phyloP scores from a whole-genome alignment of 1,140 invertebrate genomes.

The Drosophila fuyamai region DNA sequence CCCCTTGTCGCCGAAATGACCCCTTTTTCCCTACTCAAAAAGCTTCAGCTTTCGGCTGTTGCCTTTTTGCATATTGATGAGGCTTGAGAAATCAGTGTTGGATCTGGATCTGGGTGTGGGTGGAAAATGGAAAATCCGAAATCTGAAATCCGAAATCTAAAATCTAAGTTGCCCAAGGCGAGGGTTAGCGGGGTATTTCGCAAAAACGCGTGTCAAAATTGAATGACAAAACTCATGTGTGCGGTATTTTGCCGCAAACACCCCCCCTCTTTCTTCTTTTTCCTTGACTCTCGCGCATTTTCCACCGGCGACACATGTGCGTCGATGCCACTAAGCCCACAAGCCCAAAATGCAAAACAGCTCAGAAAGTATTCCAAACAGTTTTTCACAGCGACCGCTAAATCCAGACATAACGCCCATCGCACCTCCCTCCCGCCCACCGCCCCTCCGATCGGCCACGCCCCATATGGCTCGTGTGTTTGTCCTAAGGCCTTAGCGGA shows the following conservation, averaged over 20 bases:
- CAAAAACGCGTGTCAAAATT: constrained; percentile 66
- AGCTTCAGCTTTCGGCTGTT: constrained; percentile 32
- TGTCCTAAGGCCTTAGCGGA: constrained; percentile 38
- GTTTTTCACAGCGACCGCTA: constrained; percentile 30
- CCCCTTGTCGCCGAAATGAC: constrained; percentile 25
- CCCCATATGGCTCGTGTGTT: constrained; percentile 37
- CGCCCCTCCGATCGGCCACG: constrained; percentile 37
- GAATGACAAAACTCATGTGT: constrained; percentile 80
- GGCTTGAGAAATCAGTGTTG: constrained; percentile 32
- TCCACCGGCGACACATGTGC: constrained; percentile 30
- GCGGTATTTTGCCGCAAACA: constrained; percentile 34
- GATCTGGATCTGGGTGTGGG: constrained; percentile 7
- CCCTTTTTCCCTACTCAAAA: constrained; percentile 21
- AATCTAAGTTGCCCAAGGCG: constrained; percentile 37
- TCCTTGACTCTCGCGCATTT: neutral
- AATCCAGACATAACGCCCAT: constrained; percentile 10
- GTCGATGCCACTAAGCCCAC: constrained; percentile 45
- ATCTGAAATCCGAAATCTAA: constrained; percentile 29
- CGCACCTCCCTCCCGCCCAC: neutral
- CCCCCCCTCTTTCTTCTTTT: neutral
- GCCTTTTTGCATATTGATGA: constrained; percentile 79
- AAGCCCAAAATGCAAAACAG: constrained; percentile 81
- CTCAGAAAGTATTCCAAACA: constrained; percentile 75
- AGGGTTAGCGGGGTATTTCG: neutral
- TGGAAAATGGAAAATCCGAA: constrained; percentile 37